Conservation (phyloP, 2,888 invertebrate species). For the Athalia circularis region DNA sequence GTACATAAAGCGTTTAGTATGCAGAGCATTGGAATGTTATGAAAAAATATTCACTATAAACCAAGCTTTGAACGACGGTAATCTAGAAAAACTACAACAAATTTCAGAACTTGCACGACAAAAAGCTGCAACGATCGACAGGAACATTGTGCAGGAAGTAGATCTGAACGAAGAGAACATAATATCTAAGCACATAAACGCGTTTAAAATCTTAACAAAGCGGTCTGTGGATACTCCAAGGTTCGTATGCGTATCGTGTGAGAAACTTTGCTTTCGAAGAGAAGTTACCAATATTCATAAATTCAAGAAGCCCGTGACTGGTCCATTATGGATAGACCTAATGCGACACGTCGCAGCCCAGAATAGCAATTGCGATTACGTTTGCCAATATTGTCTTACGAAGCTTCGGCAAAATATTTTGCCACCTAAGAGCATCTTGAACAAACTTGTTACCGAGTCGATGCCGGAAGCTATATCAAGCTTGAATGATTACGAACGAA, state of each 20-base stretch:
- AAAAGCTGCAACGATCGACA: conserved; percentile 26
- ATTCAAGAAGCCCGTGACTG: conserved; percentile 12
- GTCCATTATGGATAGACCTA: no score
- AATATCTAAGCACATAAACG: conserved; percentile 34
- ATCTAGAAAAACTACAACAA: conserved; percentile 29
- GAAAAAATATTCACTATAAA: conserved; percentile 36
- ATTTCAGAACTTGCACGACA: conserved; percentile 27
- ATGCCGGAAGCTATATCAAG: no score
- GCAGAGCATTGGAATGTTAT: conserved; percentile 26
- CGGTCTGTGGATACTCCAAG: conserved; percentile 48
- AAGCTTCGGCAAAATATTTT: no score
- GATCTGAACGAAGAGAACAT: conserved; percentile 51
- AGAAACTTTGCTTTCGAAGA: conserved; percentile 52
- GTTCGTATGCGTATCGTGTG: conserved; percentile 52
- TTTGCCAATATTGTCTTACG: neutral
- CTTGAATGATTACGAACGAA: no score
- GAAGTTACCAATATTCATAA: conserved; percentile 46
- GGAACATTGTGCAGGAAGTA: conserved; percentile 36
- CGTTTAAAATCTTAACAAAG: conserved; percentile 48
- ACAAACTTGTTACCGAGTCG: no score
- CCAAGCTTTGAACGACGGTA: conserved; percentile 41
- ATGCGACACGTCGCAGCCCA: no score
- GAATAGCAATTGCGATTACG: no score
- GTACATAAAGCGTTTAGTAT: conserved; percentile 47
- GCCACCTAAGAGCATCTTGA: no score